These are phyloP conservation scores for Nasua narica DNA, from an alignment of 2,797 vertebrate species.

Conservation along the genomic window DNA sequence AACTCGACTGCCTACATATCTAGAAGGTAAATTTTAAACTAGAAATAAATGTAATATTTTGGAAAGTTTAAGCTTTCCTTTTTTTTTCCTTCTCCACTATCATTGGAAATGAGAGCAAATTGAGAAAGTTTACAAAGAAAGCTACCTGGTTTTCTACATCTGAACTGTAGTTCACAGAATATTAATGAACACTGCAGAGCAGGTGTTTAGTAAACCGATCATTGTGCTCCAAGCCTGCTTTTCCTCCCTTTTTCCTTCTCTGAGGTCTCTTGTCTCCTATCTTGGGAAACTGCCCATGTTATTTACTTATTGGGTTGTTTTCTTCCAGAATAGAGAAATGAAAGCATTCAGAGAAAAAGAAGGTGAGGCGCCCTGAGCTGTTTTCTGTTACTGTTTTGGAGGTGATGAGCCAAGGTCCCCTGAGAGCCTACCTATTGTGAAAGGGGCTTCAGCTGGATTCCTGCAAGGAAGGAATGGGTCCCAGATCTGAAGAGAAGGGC, in stretches of 20 bases:
- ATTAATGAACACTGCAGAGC: neutral
- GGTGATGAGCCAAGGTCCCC: neutral
- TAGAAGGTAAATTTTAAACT: neutral
- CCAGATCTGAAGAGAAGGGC: neutral
- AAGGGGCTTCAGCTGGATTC: neutral
- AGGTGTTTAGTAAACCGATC: neutral
- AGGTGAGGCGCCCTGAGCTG: neutral
- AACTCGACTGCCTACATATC: neutral
- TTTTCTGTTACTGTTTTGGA: neutral
- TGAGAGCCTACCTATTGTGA: neutral
- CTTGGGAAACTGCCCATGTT: too few relatives aligned
- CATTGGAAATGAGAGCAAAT: neutral
- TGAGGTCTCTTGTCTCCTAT: neutral
- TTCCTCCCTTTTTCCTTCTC: neutral
- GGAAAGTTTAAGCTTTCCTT: neutral
- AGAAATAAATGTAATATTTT: neutral
- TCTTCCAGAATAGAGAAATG: neutral
- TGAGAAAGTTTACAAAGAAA: neutral
- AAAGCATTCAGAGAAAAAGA: neutral
- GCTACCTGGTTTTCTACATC: neutral
- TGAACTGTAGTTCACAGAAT: neutral
- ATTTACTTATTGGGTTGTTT: neutral
- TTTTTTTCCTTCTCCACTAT: neutral
- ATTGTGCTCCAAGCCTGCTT: neutral
- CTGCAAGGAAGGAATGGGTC: fast-evolving